Evolutionary conservation across 1,140 invertebrate species (phyloP), one percentile per base, ranked within the genome.

Genomic region (Leptonema lineaticorne): DNA sequence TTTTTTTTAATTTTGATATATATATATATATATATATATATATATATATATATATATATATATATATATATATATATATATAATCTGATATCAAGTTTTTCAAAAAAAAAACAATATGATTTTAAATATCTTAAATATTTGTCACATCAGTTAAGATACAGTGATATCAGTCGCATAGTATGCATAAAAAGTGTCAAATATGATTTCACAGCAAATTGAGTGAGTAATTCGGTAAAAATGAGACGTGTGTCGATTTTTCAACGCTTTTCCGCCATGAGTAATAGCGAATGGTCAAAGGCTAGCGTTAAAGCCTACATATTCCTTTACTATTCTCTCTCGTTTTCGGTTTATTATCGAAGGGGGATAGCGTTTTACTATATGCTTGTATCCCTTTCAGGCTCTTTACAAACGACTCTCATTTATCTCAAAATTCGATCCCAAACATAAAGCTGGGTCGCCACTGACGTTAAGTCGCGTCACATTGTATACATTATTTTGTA

Each of bases 381-480:
- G n/a, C n/a, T n/a, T n/a, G n/a, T n/a, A n/a, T n/a, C 7, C 30
- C 30, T n/a, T 7, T 37, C 7, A 14, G 7, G 14, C n/a, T 37
- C 46, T 50, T 58, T 28, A 58, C 28, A 58, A 58, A 58, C 56
- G 56, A 58, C 56, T 6, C 16, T 58, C 56, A 58, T 58, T 58
- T 58, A 28, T 58, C 29, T 58, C 8, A 18, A 26, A 18, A 58
- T 26, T 26, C 56, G 24, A 53, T 22, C 48, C 48, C 56, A 27
- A 58, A 58, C 56, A 27, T 22, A 16, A 20, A 24, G 59, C 28
- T 41, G 9, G 3, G 6, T 24, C 59, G 33, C 22, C 29, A 62
- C 59, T n/a, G 37, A 41, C 37, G 16, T 16, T 41, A 41, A 41
- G 37, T 16, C 37, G 37, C 37, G 11, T 3, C 37, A 41, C 37